Base-by-base conservation (phyloP, 2,888 invertebrate genomes). In the Ornithoptera alexandrae region DNA sequence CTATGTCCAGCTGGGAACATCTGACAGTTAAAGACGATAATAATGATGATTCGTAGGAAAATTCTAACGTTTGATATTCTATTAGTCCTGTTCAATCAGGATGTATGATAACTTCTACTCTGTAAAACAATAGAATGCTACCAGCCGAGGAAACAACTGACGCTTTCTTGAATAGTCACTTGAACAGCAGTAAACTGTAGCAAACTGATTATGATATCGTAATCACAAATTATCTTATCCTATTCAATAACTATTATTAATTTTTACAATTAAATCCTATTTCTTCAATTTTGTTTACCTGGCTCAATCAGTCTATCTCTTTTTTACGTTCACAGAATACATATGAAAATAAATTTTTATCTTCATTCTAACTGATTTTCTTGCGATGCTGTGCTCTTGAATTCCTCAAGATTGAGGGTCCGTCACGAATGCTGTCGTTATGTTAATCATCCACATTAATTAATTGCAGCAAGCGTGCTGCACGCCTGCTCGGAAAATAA, bases 401-500 rank as follows among this genome's bases (percentile, higher is more conserved):
- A 70, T 70, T 67, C 67, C 63, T 22, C 46, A 24, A 60, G 67
- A 67, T 70, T 59, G 50, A 58, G 59, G 62, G 24, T 46, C 59
- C 66, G 59, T 59, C 63, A 67, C 60, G 70, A 66, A 62, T 24
- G 50, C 53, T 24, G 18, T 46, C 42, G 42, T 39, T 61, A 65
- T 70, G 67, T 67, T 67, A 64, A 70, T 70, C 60, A 10, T 61
- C 39, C 64, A 57, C 50, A 58, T 67, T 70, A 53, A 70, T 70
- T 63, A 67, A 64, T 61, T 67, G 62, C 15, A 2, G 20, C 24
- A 30, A 20, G 62, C 62, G 58, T 65, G 46, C 61, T 15, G 53
- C 69, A 67, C 67, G 70, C 64, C 58, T 58, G 62, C 57, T 7
- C 20, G 8, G n/a, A 42, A 46, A 69, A 58, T 60, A 61, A 58